phyloP scores from a whole-genome alignment of 2,113 vertebrate genomes.

The Neofelis nebulosa region DNA sequence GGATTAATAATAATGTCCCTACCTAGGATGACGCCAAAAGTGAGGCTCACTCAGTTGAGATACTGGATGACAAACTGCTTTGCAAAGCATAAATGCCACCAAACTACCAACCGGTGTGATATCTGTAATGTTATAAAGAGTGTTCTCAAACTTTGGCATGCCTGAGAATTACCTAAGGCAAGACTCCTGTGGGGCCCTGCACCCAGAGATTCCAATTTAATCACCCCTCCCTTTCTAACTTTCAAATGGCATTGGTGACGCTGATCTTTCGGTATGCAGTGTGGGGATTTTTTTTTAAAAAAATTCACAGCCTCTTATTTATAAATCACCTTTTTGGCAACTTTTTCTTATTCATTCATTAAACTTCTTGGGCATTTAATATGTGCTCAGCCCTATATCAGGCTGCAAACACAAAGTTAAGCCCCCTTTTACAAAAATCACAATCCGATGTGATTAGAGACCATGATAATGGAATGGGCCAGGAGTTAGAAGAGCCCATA shows the following conservation, averaged over 20 bases:
- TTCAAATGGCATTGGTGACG: neutral
- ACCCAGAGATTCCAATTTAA: neutral
- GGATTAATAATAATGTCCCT: slow-evolving; percentile 3
- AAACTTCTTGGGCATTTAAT: neutral
- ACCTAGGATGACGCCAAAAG: neutral
- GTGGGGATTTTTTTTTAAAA: neutral
- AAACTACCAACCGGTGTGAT: neutral
- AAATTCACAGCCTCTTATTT: neutral
- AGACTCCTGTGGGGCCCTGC: neutral
- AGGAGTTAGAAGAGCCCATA: neutral
- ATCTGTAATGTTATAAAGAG: neutral
- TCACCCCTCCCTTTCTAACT: neutral
- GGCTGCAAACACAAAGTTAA: neutral
- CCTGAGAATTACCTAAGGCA: neutral
- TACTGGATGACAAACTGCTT: neutral
- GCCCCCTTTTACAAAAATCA: neutral
- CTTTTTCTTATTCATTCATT: neutral
- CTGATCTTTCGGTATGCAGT: neutral
- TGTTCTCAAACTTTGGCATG: neutral
- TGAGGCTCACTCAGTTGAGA: neutral
- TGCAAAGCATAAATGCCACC: slow-evolving; percentile 20
- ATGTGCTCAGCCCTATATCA: neutral
- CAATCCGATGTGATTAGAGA: neutral
- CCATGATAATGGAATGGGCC: too few species aligned
- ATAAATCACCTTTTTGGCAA: neutral